phyloP scores from a whole-genome alignment of 2,113 vertebrate genomes.

The Sprattus sprattus region DNA sequence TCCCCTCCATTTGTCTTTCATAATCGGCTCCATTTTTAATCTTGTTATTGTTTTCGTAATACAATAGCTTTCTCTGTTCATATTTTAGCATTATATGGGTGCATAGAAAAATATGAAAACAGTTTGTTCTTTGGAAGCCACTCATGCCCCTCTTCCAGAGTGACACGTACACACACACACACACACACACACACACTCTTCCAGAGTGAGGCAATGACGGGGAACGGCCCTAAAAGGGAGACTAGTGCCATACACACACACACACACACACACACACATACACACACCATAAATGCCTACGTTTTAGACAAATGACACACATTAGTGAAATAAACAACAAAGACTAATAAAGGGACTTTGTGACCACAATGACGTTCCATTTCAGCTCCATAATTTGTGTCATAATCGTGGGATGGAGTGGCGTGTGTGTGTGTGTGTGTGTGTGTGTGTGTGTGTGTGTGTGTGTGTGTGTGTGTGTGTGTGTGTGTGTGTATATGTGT shows the following conservation, averaged over 20 bases:
- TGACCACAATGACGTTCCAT: neutral
- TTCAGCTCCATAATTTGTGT: neutral
- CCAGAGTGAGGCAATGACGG: neutral
- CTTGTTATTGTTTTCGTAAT: neutral
- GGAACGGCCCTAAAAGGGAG: neutral
- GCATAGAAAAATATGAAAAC: neutral
- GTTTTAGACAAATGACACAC: neutral
- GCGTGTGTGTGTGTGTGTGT: constrained; percentile 2
- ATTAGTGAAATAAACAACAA: neutral
- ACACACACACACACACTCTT: too few species aligned
- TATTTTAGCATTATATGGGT: neutral
- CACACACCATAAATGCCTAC: too few species aligned
- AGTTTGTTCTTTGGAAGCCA: neutral
- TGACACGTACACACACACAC: too few species aligned
- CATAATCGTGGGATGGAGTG: neutral
- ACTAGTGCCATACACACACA: too few species aligned
- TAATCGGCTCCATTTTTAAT: neutral
- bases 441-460: neutral
- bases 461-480: neutral
- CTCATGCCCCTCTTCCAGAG: neutral
- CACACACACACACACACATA: too few species aligned
- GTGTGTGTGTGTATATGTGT: neutral
- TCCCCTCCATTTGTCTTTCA: neutral
- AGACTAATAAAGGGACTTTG: neutral
- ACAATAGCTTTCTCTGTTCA: neutral